Evolutionary conservation across 64 coral and sea anemone genomes (phyloP).

Genomic region (Actinia equina): DNA sequence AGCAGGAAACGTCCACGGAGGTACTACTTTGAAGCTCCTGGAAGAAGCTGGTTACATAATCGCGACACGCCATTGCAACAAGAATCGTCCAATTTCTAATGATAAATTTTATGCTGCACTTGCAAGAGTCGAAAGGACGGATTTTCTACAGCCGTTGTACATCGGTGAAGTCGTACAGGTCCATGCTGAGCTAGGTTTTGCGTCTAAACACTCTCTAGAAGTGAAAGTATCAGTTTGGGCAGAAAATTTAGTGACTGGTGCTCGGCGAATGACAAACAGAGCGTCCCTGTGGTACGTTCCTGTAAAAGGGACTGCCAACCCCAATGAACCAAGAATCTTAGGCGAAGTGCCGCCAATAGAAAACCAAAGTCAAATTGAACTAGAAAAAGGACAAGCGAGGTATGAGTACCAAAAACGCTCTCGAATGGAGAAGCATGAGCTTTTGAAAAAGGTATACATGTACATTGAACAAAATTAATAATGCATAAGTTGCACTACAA

Average conservation of each 20-base stretch:
- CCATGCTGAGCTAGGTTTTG: slow-evolving; percentile 77
- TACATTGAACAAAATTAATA: too few relatives aligned
- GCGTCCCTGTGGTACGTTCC: slow-evolving; percentile 92
- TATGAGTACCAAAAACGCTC: slow-evolving; percentile 77
- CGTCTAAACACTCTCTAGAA: slow-evolving; percentile 84
- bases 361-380: slow-evolving; percentile 64
- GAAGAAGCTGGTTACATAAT: slow-evolving; percentile 95
- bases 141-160: slow-evolving; percentile 81
- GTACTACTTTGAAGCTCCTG: slow-evolving; percentile 74
- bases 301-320: not conserved
- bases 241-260: slow-evolving; percentile 73
- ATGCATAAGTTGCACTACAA: too few relatives aligned
- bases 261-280: slow-evolving; percentile 54
- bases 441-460: slow-evolving; percentile 67
- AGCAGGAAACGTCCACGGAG: slow-evolving; percentile 93
- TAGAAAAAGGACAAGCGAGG: slow-evolving; percentile 57
- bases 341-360: slow-evolving; percentile 68
- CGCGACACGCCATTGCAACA: slow-evolving; percentile 86
- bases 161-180: slow-evolving; percentile 93
- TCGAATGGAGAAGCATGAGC: slow-evolving; percentile 63
- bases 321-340: slow-evolving; percentile 13
- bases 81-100: not conserved
- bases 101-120: slow-evolving; percentile 56
- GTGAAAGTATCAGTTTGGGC: slow-evolving; percentile 86
- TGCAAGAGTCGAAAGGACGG: slow-evolving; percentile 84